Base-by-base conservation (phyloP, 2,797 vertebrate species). In the Peromyscus nudipes region DNA sequence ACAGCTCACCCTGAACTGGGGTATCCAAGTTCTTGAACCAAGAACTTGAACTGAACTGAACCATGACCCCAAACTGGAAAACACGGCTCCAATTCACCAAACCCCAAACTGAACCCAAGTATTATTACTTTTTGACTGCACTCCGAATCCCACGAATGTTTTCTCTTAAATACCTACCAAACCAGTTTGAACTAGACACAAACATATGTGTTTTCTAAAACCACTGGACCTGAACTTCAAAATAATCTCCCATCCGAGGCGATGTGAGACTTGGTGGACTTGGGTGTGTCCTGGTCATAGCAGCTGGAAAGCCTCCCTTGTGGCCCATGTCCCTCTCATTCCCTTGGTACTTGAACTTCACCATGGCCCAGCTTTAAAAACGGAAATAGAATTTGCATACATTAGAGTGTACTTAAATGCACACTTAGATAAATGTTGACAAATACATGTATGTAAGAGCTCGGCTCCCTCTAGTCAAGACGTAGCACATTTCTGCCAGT, bases 181-280 rank as follows among this genome's bases (percentile, higher is more conserved):
- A 85, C 86, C 97, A 97, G 95, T 90, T 93, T 91, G 94, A 97
- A 91, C 82, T 86, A 97, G 97, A 98, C 97, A 97, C 97, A 97
- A 97, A 97, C 96, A 96, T 93, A 94, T 80, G 96, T 96, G 97
- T 97, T 98, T 97, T 97, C 97, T 97, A 92, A 97, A 97, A 96
- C 95, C 67, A 92, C 89, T 97, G 95, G 96, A 96, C 94, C 94
- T 80, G 86, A 98, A 97, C 97, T 97, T 96, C 97, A 97, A 95
- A 96, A 97, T 95, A 97, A 96, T 95, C 96, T 97, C 75, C 64
- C 65, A 84, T 85, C 73, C 0, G n/a, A 97, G 80, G 90, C 4
- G 1, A 94, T 97, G 94, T 81, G 96, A 96, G 86, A 94, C 96
- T 96, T 89, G 95, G 77, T 91, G 84, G 95, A 86, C 92, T 94